These are phyloP conservation scores for Stomatorhinus ivindoensis DNA, from an alignment of 2,113 vertebrate genomes.

Conservation along the genomic window DNA sequence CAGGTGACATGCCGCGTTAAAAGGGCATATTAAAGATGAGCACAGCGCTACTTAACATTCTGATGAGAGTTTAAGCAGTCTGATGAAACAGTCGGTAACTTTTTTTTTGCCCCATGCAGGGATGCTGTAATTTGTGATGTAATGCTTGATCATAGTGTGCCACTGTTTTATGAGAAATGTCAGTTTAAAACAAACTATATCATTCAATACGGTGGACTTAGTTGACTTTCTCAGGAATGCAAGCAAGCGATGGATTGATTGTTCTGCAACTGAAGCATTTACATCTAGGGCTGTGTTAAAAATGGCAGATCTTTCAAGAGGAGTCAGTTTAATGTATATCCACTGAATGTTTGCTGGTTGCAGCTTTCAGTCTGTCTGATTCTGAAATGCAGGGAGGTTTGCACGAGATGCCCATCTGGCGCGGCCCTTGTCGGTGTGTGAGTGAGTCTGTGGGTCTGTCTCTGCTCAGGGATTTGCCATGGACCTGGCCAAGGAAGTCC, in stretches of 20 bases:
- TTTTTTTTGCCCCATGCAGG: not conserved
- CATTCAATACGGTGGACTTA: not conserved
- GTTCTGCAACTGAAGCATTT: not conserved
- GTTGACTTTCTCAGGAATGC: not conserved
- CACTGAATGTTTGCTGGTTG: not conserved
- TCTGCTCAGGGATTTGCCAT: conserved; percentile 70
- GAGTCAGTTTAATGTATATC: not conserved
- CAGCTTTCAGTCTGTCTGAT: not conserved
- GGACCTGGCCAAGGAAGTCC: conserved; percentile 63
- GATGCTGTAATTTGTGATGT: not conserved
- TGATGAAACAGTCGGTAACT: not conserved
- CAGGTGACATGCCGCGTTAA: not conserved
- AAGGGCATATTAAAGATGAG: not conserved
- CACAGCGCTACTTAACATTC: not conserved
- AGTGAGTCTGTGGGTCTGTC: not conserved
- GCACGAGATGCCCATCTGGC: not conserved
- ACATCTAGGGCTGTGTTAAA: not conserved
- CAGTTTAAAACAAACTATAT: not conserved
- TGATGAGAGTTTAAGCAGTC: not conserved
- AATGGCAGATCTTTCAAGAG: not conserved
- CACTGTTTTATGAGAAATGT: not conserved
- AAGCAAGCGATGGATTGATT: not conserved
- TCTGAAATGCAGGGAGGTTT: not conserved
- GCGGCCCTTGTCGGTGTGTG: not conserved
- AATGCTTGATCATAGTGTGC: not conserved